These are phyloP conservation scores for Odontothrips loti DNA, from an alignment of 2,888 invertebrate genomes.

Conservation along the genomic window DNA sequence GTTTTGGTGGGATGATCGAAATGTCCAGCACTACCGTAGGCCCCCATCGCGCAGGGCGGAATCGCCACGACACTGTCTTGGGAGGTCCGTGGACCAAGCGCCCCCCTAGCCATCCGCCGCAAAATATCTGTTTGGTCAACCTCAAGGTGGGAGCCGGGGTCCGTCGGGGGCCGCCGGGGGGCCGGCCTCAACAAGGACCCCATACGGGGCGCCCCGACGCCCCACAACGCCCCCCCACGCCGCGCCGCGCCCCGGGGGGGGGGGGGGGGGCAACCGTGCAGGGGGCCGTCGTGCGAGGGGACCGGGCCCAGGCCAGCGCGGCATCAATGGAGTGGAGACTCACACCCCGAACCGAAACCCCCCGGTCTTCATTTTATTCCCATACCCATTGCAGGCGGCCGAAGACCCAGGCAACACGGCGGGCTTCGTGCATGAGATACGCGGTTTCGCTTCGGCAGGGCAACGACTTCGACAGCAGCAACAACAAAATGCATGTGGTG, in stretches of 20 bases:
- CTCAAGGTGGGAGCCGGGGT: neutral
- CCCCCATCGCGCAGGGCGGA: too few relatives aligned
- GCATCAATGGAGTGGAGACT: neutral
- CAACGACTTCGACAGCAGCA: too few relatives aligned
- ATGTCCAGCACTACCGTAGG: too few relatives aligned
- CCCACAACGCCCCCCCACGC: neutral
- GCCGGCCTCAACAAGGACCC: neutral
- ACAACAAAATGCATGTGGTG: too few relatives aligned
- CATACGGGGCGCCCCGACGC: neutral
- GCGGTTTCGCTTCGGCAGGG: too few relatives aligned
- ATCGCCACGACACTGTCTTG: too few relatives aligned
- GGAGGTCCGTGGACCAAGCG: too few relatives aligned
- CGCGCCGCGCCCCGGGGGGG: neutral
- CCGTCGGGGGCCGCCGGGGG: neutral
- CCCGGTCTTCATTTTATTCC: neutral
- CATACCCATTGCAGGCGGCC: neutral
- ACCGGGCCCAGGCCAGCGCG: neutral
- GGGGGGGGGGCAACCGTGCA: neutral
- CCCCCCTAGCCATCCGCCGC: neutral
- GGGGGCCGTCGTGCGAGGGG: neutral
- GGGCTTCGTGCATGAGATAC: neutral
- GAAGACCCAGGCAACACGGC: neutral
- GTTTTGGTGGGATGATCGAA: too few relatives aligned
- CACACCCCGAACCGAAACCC: neutral
- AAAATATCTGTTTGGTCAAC: constrained; percentile 2